Conservation (phyloP, 2,797 vertebrate genomes). For the Tympanoctomys barrerae region DNA sequence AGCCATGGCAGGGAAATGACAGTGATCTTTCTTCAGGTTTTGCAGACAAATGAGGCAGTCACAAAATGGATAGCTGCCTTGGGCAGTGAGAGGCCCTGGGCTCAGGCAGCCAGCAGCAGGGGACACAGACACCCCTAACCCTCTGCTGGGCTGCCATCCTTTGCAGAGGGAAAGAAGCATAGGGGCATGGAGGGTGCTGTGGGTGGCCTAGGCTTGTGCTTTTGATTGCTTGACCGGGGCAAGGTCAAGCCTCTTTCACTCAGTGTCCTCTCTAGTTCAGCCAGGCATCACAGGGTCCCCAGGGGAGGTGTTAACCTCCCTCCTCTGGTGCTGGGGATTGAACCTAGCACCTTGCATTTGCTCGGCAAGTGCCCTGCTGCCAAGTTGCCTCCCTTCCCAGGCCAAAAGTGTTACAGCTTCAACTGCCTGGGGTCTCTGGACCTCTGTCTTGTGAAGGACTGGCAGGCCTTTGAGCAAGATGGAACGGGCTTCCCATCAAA, state of each 20-base stretch:
- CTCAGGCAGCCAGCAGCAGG: fast-evolving
- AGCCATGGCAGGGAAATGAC: constrained; percentile 71
- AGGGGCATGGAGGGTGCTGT: not conserved
- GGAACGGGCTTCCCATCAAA: not conserved
- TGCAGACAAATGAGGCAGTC: constrained; percentile 87
- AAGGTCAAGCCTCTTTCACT: not conserved
- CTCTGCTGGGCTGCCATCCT: not conserved
- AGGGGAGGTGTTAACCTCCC: not conserved
- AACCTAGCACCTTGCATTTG: not conserved
- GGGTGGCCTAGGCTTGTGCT: not conserved
- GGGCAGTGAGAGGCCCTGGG: constrained; percentile 64
- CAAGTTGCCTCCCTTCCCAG: not conserved
- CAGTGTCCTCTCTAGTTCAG: not conserved
- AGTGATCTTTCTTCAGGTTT: constrained; percentile 88
- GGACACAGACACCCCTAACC: not conserved
- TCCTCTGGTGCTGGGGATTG: not conserved
- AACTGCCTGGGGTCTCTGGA: not conserved
- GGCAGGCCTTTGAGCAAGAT: not conserved
- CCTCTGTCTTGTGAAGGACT: not conserved
- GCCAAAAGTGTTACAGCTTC: not conserved
- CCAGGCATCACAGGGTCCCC: not conserved
- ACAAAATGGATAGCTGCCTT: constrained; percentile 86
- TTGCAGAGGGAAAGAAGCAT: no score
- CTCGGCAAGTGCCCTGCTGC: not conserved
- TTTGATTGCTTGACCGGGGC: not conserved